Evolutionary conservation across 2,113 vertebrate species (phyloP), one percentile per base, ranked within the genome.

Genomic region (Hippoglossus stenolepis): DNA sequence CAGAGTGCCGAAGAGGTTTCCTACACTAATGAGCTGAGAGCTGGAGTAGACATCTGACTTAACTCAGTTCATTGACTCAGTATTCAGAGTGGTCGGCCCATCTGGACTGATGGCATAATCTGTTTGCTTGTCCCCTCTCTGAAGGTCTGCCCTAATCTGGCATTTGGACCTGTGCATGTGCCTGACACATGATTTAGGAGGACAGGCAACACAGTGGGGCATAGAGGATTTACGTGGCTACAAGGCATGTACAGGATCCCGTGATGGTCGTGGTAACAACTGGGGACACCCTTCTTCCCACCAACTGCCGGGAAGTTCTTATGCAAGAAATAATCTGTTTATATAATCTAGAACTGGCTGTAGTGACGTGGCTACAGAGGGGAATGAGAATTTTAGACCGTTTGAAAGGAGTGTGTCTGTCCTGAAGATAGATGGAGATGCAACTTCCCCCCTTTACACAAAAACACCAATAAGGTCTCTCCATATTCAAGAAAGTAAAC

Each of bases 61-160:
- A 43, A 56, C 40, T 61, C 59, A 60, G 21, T 47, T 43, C 70
- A 79, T 8, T 73, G 73, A 89, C 80, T 83, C 63, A 70, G 75
- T 65, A 70, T 56, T 85, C 58, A 72, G 83, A 75, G 79, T 56
- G 70, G 71, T 81, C 72, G 51, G 72, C 78, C 75, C 84, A 88
- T 92, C 85, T 91, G 88, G 81, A 82, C 59, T 59, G 79, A 90
- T 80, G 70, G 65, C 49, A 86, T 92, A 80, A 92, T 91, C 88
- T 86, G 84, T 38, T 38, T 56, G 72, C 68, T 72, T 49, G 68
- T 80, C 74, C 80, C 77, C 38, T 83, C 45, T 80, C 54, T 43
- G 57, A 61, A 79, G 56, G 57, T 47, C 57, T 71, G 77, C 35
- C 21, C 40, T 90, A 86, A 90, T 90, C 90, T 85, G 76, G 51